Base-by-base conservation (phyloP, 30 jellyfish, hydroid and myxozoan genomes). In the Aurelia sp. region DNA sequence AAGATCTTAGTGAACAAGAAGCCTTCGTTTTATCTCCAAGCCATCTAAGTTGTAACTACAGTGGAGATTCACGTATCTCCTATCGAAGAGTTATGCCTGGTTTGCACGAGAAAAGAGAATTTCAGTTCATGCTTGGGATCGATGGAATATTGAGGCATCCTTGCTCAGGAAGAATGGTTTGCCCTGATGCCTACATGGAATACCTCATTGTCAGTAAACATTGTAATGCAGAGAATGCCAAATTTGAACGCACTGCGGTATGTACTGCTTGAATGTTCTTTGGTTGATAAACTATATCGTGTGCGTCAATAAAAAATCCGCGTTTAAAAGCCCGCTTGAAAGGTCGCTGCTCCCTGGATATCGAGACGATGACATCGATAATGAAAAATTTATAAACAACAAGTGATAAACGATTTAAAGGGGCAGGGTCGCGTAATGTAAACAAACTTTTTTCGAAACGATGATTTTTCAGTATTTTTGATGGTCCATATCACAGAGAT, bases 81-180 rank as follows among this genome's bases (percentile, higher is more conserved):
- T 80, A 67, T 53, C 61, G 67, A 38, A 74, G 69, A 47, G 76
- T 51, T 53, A 76, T 63, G 16, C 33, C 65, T 67, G 69, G 80
- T 38, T 82, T 79, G 18, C 82, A 92, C 73, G 57, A 89, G 31
- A 89, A 89, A 31, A 61, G 61, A 11, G 70, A 89, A 33, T 66
- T 89, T 88, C 77, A 24, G 55, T 89, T 80, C 63, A 17, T 50
- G 18, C 65, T 55, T 51, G 94, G 68, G 18, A 55, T 59, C n/a
- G 94, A 81, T 63, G 97, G 94, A 12, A 59, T 88, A 6, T 48
- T 89, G 24, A 64, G 82, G 9, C 97, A 89, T 60, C 40, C 41
- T 33, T 89, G 97, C 71, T 79, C 89, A 4, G 72, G 81, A 11
- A 89, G 82, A 60, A 67, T 50, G 18, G 97, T 89, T 19, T 89